Conservation (phyloP, 2,888 invertebrate species). For the Bombylius major region DNA sequence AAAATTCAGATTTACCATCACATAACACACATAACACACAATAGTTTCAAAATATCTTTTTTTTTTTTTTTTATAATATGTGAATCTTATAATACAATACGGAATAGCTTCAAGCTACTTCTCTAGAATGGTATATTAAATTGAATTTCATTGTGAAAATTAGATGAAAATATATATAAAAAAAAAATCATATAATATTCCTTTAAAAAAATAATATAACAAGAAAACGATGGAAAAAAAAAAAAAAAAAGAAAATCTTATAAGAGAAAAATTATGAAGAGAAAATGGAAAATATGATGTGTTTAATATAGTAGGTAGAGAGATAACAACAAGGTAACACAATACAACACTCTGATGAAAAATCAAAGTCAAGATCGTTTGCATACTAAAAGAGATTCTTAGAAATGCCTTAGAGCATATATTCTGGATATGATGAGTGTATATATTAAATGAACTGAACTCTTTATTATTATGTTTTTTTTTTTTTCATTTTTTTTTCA, state of each 20-base stretch:
- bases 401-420: constrained; percentile 2
- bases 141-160: constrained; percentile 8
- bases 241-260: no score
- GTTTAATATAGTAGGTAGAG: no score
- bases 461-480: neutral
- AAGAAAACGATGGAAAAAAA: no score
- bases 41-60: no score
- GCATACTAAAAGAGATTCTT: constrained; percentile 5
- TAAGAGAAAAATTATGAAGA: no score
- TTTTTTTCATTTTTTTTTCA: no score
- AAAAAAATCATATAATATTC: neutral
- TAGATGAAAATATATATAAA: constrained; percentile 3
- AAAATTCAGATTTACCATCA: no score
- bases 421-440: neutral
- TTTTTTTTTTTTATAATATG: no score
- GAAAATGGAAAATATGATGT: no score
- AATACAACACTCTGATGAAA: neutral
- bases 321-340: no score
- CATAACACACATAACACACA: no score
- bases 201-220: neutral
- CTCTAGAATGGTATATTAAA: constrained; percentile 4
- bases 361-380: constrained; percentile 3
- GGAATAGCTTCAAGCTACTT: constrained; percentile 3
- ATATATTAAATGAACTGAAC: neutral
- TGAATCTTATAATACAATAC: neutral